Base-by-base conservation (phyloP, 2,113 vertebrate species). In the Neolamprologus cancellatus region DNA sequence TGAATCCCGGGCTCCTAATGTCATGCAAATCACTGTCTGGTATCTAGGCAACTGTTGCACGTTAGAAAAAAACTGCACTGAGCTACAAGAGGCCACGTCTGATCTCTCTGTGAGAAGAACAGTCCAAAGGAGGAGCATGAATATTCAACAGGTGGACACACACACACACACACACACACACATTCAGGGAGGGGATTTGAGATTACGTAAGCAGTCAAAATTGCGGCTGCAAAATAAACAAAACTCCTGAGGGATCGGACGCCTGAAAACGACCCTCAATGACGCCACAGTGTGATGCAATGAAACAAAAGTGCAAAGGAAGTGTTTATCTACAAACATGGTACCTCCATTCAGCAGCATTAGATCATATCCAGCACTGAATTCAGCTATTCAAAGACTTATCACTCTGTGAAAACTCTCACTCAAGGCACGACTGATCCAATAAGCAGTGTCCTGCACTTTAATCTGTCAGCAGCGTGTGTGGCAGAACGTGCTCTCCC, bases 21-120 rank as follows among this genome's bases (percentile, higher is more conserved):
- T 94, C 78, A 94, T 95, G 95, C 93, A 94, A 95, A 94, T 93
- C 78, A 18, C 74, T 20, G 53, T 87, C 78, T 80, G 48, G 95
- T 93, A 81, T 89, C 95, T 89, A 34, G 87, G 94, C 93, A 95
- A 95, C 95, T 34, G 85, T 18, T 55, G 32, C 59, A 41, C 61
- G 25, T 41, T n/a, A 64, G 59, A 78, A 44, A 48, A 74, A 81
- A 85, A 78, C 76, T 84, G 79, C 81, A 50, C 79, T 85, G 64
- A 46, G 78, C 44, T 48, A 84, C 78, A 61, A 59, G 32, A 50
- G 64, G 52, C 81, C 85, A 82, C 8, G 74, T 82, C 78, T 89
- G 89, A 84, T 74, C 84, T 85, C 54, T 57, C 76, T 41, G 86
- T 79, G 89, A 93, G 92, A 92, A 80, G 84, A 90, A 25, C 59